Conservation (phyloP, 2,797 vertebrate species). For the Argentina silus region DNA sequence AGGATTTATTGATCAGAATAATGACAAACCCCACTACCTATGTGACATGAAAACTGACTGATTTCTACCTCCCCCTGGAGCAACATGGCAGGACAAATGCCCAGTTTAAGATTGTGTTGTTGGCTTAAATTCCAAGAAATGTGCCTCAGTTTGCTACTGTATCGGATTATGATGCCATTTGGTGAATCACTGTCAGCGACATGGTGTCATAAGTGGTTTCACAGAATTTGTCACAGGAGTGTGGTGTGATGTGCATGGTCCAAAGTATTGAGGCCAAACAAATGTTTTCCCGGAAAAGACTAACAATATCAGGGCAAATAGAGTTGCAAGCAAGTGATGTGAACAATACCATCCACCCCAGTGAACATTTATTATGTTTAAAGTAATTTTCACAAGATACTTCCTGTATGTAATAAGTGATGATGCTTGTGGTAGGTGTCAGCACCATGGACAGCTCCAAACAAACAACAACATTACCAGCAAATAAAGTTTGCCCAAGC, state of each 20-base stretch:
- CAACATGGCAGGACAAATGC: background rate
- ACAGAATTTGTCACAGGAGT: background rate
- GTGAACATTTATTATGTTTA: background rate
- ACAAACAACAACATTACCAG: slow-evolving; percentile 43
- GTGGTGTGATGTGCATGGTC: background rate
- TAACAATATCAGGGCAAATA: background rate
- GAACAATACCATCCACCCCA: background rate
- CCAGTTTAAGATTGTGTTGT: background rate
- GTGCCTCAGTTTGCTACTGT: slow-evolving; percentile 19
- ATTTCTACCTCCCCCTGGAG: background rate
- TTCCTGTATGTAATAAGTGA: background rate
- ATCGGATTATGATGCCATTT: slow-evolving; percentile 20
- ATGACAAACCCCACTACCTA: background rate
- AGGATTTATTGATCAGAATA: background rate
- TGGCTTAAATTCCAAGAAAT: slow-evolving; percentile 24
- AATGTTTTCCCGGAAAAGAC: background rate
- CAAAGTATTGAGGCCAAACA: background rate
- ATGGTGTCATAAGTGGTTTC: slow-evolving; percentile 42
- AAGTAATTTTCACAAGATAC: background rate
- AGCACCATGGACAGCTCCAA: slow-evolving; percentile 68
- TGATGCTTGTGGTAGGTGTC: slow-evolving; percentile 17
- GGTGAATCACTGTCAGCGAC: background rate
- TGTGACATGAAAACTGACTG: background rate
- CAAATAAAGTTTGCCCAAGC: background rate
- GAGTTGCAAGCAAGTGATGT: background rate